Evolutionary conservation across 2,113 vertebrate species (phyloP).

Genomic region (Carettochelys insculpta): DNA sequence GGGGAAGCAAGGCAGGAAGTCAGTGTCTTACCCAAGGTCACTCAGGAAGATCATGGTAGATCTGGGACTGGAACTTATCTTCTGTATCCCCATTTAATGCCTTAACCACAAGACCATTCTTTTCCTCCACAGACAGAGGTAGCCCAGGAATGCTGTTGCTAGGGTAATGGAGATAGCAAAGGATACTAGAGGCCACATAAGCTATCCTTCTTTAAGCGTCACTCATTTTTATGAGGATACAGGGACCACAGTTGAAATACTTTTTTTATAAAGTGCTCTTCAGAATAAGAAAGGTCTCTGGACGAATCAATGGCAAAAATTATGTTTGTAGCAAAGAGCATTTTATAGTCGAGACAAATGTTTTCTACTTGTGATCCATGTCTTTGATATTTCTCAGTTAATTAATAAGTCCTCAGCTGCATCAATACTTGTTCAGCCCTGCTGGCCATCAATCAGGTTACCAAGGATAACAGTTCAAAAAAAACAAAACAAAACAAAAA

Average conservation of each 20-base stretch:
- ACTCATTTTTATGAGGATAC: not conserved
- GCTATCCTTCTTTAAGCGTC: accelerated
- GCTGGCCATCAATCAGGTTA: not conserved
- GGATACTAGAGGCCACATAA: not conserved
- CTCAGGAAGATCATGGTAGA: not conserved
- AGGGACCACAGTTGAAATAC: not conserved
- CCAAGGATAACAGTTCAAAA: not conserved
- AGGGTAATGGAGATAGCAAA: not conserved
- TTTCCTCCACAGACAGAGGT: not conserved
- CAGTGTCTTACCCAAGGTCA: not conserved
- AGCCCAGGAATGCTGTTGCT: not conserved
- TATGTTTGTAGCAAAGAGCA: not conserved
- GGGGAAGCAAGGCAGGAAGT: not conserved
- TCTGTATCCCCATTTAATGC: not conserved
- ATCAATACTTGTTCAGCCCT: not conserved
- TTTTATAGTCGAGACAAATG: constrained; percentile 9
- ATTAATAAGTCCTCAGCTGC: not conserved
- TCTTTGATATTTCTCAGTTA: not conserved
- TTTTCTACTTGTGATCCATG: constrained; percentile 6
- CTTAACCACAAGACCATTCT: not conserved
- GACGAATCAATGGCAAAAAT: constrained; percentile 7
- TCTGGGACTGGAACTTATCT: not conserved
- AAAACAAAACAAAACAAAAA: not conserved
- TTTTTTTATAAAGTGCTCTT: not conserved
- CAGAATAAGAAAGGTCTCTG: not conserved